A percentile compares a stretch with the other conserved stretches of the same genome.
phyloP scores from a whole-genome alignment of 2,113 vertebrate genomes.

The Oreochromis spilurus region DNA sequence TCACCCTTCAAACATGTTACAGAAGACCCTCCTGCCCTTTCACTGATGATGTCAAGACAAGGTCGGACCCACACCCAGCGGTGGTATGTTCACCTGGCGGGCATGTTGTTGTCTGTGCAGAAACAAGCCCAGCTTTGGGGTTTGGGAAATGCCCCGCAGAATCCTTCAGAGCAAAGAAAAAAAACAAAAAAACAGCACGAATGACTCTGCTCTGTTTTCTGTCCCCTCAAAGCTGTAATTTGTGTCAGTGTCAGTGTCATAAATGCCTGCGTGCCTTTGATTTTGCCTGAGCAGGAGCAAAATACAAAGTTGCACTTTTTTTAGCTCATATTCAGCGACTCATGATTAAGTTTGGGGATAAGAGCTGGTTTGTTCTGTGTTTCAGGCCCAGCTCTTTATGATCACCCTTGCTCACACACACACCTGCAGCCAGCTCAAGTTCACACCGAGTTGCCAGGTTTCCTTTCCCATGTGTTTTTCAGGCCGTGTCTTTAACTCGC shows the following conservation, averaged over 20 bases:
- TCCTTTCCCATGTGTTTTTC: constrained; percentile 44
- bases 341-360: background rate
- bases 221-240: constrained; percentile 3
- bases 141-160: background rate
- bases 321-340: background rate
- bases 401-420: background rate
- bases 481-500: constrained; percentile 25
- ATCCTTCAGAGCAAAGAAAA: background rate
- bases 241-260: background rate
- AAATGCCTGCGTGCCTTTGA: background rate
- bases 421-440: constrained; percentile 33
- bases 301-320: background rate
- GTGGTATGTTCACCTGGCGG: constrained; percentile 46
- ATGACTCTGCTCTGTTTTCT: constrained; percentile 4
- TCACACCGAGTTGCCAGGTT: constrained; percentile 37
- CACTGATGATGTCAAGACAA: background rate
- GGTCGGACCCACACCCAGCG: constrained; percentile 22
- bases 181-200: background rate
- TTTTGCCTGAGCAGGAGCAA: background rate
- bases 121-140: background rate
- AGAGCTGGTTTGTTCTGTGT: background rate
- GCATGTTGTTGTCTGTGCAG: background rate
- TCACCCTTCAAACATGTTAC: background rate
- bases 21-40: background rate
- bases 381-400: constrained; percentile 40